phyloP scores from a whole-genome alignment of 2,113 vertebrate species.

The Protomyctophum bolini region DNA sequence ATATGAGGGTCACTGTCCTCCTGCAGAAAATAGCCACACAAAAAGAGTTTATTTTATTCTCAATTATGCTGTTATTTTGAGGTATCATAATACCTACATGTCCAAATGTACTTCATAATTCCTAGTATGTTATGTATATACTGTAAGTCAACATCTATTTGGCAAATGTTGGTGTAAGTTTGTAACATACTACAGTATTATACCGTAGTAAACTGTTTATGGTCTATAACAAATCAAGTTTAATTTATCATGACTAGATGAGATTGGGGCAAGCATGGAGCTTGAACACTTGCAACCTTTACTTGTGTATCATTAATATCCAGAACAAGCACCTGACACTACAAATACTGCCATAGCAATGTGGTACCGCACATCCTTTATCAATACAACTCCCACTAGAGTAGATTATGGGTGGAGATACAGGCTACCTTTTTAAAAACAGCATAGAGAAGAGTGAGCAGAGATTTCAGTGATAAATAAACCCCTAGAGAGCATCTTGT shows the following conservation, averaged over 20 bases:
- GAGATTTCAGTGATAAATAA: slow-evolving; percentile 69
- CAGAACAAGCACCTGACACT: slow-evolving; percentile 47
- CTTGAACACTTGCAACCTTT: not conserved
- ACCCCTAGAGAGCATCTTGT: slow-evolving; percentile 63
- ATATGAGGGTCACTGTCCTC: slow-evolving; percentile 92
- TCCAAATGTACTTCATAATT: no score
- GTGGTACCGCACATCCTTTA: slow-evolving; percentile 40
- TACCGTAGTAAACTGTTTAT: no score
- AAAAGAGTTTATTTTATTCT: no score
- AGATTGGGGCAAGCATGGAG: not conserved
- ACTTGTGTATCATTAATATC: slow-evolving; percentile 42
- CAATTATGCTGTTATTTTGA: no score
- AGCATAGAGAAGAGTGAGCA: slow-evolving; percentile 55
- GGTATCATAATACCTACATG: no score
- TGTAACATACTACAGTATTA: no score
- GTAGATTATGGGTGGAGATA: slow-evolving; percentile 51
- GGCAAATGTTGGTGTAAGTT: no score
- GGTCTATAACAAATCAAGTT: no score
- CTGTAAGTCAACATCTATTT: no score
- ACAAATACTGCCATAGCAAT: slow-evolving; percentile 48
- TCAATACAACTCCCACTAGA: slow-evolving; percentile 45
- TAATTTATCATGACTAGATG: no score
- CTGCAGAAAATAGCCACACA: slow-evolving; percentile 66
- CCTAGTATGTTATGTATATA: no score
- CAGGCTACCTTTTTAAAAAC: slow-evolving; percentile 53